Base-by-base conservation (phyloP, 2,797 vertebrate species). In the Ispidina lecontei region DNA sequence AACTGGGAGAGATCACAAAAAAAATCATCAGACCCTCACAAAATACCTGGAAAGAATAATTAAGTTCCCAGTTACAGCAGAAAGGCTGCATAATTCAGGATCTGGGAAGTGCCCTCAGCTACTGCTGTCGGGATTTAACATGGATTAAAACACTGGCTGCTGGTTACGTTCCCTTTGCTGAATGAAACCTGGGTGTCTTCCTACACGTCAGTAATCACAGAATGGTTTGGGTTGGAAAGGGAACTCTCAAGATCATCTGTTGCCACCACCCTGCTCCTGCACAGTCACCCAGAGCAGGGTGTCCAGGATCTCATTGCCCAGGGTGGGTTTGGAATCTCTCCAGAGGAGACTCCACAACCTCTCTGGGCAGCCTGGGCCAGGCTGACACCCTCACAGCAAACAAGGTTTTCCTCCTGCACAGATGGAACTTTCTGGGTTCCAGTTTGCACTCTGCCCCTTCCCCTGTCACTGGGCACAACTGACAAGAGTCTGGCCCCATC, bases 121-220 rank as follows among this genome's bases (percentile, higher is more conserved):
- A 33, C 26, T 0, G 4, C 13, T 16, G 4, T 1, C 4, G 6
- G 17, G 35, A 31, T 56, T 75, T 54, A 76, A 43, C 0, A 1
- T 4, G 2, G 2, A 60, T 46, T 46, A 71, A 65, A 76, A 54
- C 0, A 1, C 3, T 16, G 52, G 25, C n/a, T 68, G 28, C 29
- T 28, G 37, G 19, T 31, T 31, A 28, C 2, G 12, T 25, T 33
- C 5, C 25, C 29, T 63, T 28, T 37, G 52, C 52, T 60, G 64
- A 70, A 29, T 1, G 4, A 70, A 81, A 71, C 22, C 44, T 5
- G 0, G 3, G 9, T 22, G 12, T 59, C 12, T 41, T 72, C 54
- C 47, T 14, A 49, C 7, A 5, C 1, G 0, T 12, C 22, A 12
- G 14, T 29, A 29, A 37, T 31, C 52, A n/a, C 52, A 55, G n/a